phyloP scores from a whole-genome alignment of 2,113 vertebrate genomes.

The Hyaena hyaena region DNA sequence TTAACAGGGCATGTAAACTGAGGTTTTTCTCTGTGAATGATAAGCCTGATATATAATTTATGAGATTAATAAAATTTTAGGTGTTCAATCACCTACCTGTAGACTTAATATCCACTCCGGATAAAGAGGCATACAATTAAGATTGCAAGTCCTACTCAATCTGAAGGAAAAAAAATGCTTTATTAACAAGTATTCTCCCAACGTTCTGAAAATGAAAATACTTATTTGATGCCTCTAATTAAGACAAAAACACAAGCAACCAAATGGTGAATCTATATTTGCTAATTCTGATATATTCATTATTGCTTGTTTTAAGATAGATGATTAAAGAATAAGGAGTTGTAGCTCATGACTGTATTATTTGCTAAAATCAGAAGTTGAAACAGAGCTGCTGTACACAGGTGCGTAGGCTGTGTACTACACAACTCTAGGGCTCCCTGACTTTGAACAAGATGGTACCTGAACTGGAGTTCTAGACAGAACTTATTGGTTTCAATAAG shows the following conservation, averaged over 20 bases:
- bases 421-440: neutral
- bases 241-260: neutral
- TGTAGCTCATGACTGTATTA: neutral
- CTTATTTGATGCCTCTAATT: slow-evolving; percentile 2
- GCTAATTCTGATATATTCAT: neutral
- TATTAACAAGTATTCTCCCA: slow-evolving; percentile 25
- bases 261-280: neutral
- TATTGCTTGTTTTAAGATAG: neutral
- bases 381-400: neutral
- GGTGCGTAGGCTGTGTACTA: accelerated
- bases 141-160: neutral
- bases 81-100: neutral
- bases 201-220: slow-evolving; percentile 1
- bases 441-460: neutral
- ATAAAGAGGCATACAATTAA: neutral
- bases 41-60: neutral
- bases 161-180: slow-evolving; percentile 5
- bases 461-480: neutral
- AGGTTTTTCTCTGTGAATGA: neutral
- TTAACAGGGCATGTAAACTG: neutral
- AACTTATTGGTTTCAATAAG: neutral
- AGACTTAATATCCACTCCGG: neutral
- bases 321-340: slow-evolving; percentile 63
- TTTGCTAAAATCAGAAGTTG: neutral
- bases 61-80: slow-evolving; percentile 1